These are phyloP conservation scores for Hypotaenidia philippensis DNA, from an alignment of 2,797 vertebrate genomes.

Conservation along the genomic window DNA sequence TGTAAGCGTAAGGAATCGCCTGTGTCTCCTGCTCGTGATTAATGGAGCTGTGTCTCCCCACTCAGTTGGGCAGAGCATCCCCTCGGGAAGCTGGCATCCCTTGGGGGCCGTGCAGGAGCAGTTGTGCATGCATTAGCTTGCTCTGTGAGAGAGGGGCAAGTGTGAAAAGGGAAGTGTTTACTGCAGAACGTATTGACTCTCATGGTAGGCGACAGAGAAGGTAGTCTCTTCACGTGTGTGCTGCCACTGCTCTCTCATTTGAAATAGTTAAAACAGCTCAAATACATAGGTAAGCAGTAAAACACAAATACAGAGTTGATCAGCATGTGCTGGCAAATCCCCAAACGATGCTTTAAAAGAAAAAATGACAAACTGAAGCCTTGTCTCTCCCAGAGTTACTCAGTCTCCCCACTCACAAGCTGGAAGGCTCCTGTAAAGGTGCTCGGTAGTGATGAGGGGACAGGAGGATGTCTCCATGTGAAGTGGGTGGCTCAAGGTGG, in stretches of 20 bases:
- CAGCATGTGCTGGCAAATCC: background rate
- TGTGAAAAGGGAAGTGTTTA: background rate
- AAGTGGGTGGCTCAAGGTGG: background rate
- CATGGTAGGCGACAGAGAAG: background rate
- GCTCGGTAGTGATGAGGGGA: background rate
- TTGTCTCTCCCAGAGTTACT: background rate
- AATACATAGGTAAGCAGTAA: background rate
- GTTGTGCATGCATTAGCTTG: background rate
- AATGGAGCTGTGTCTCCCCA: slow-evolving; percentile 22
- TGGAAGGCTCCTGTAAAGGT: background rate
- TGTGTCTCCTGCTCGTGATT: background rate
- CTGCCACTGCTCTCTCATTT: background rate
- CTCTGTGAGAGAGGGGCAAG: background rate
- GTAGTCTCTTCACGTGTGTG: rapidly evolving
- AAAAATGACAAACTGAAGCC: background rate
- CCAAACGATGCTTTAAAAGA: background rate
- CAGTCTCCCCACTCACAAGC: background rate
- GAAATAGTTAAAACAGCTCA: background rate
- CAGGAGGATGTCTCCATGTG: background rate
- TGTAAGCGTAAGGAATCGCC: background rate
- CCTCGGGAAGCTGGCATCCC: background rate
- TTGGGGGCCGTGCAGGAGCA: background rate
- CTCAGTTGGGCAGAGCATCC: slow-evolving; percentile 23
- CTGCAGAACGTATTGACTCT: background rate
- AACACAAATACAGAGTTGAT: background rate